Evolutionary conservation across 2,113 vertebrate genomes (phyloP).

Genomic region (Lophochroa leadbeateri): DNA sequence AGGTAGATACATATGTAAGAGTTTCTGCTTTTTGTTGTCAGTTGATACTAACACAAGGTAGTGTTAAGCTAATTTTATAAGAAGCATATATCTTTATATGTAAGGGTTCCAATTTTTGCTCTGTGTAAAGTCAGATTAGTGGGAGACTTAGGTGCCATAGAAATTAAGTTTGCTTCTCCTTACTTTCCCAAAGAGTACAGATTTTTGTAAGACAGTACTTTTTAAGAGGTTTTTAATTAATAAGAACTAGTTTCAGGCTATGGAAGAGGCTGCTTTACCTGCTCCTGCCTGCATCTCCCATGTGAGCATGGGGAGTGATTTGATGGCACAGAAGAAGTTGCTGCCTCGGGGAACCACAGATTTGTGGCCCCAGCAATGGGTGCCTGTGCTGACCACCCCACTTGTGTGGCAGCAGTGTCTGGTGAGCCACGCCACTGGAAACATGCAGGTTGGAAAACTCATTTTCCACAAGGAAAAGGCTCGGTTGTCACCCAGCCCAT

Average conservation of each 20-base stretch:
- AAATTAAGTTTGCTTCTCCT: background rate
- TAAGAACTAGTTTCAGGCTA: background rate
- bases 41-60: background rate
- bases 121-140: background rate
- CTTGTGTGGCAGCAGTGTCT: background rate
- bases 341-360: too few species aligned
- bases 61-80: background rate
- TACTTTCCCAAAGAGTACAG: background rate
- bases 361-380: background rate
- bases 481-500: background rate
- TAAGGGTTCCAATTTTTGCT: background rate
- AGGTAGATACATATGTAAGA: background rate
- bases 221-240: background rate
- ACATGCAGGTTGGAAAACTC: background rate
- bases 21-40: background rate
- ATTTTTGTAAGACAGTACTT: background rate
- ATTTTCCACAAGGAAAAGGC: background rate
- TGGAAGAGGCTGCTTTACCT: background rate
- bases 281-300: accelerated
- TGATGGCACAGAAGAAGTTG: background rate
- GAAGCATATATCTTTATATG: background rate
- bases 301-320: accelerated
- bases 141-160: background rate
- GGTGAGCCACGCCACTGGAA: background rate
- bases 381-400: background rate